Evolutionary conservation across 2,797 vertebrate species (phyloP), one percentile per base, ranked within the genome.

Genomic region (Pogoniulus pusillus): DNA sequence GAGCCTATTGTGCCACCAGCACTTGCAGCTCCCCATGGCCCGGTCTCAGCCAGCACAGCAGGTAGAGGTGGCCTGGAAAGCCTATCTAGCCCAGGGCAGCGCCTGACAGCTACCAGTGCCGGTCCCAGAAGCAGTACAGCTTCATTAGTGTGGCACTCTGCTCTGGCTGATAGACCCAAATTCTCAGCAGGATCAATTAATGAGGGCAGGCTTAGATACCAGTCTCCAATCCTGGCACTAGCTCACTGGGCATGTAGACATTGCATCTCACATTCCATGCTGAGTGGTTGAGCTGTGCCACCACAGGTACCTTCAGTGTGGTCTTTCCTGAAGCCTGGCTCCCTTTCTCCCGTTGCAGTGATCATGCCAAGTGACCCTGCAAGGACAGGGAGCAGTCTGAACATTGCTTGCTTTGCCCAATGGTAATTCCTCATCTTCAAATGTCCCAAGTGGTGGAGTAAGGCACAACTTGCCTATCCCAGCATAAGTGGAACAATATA

Each of bases 171-270:
- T 45, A 6, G 8, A 66, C 90, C 83, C 90, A 84, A 37, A 73
- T n/a, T 68, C 93, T 84, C 90, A 84, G 88, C 93, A 95, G 88
- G 71, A 19, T 57, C 83, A 71, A 79, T 94, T 91, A 91, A 64
- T 6, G 2, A 27, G 88, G 90, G 81, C 83, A 88, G 78, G 49
- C 90, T 15, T 24, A 59, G 91, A 22, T 18, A 17, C 5, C 0
- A 0, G 0, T 71, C 80, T 78, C 73, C 7, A 3, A 19, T 34
- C 0, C 81, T 85, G 89, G 84, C 39, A 0, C 83, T 17, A 6
- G 12, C 70, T 75, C 6, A 0, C 71, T 32, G 29, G 65, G 85
- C 70, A 82, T 30, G 73, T 58, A 34, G 82, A 6, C 51, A 2
- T 7, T 10, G 41, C 45, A 10, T 53, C 90, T 32, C 30, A 9